phyloP scores from a whole-genome alignment of 1,140 invertebrate species.

The Conus betulinus region DNA sequence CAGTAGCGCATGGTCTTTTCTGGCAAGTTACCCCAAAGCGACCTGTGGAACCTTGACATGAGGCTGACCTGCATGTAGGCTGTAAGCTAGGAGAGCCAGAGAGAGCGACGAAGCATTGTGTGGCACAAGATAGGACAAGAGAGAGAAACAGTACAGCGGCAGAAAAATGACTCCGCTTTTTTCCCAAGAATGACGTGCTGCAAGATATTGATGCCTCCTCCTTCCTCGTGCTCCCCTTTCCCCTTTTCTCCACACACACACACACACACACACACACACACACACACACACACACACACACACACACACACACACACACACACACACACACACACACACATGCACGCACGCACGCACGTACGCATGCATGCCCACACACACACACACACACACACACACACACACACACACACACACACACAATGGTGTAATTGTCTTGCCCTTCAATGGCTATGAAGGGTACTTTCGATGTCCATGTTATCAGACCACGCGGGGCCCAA shows the following conservation, averaged over 20 bases:
- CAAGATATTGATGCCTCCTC: background rate
- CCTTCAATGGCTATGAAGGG: background rate
- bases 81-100: too few species aligned
- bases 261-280: background rate
- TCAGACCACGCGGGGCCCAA: background rate
- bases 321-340: background rate
- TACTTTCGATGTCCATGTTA: background rate
- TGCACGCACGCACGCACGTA: background rate
- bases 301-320: background rate
- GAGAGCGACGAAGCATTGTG: too few species aligned
- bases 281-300: constrained; percentile 7
- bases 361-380: background rate
- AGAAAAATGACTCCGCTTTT: background rate
- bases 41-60: too few species aligned
- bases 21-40: too few species aligned
- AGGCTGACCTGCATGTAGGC: too few species aligned
- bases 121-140: background rate
- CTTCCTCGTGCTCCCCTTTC: too few species aligned
- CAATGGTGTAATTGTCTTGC: background rate
- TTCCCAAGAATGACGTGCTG: background rate
- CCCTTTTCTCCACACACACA: background rate
- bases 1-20: too few species aligned
- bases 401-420: background rate
- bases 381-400: background rate
- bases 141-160: background rate